Percentiles rank a stretch among this genome's conserved stretches.
These are phyloP conservation scores for Heliocidaris tuberculata DNA, from an alignment of 35 echinoderm and acorn worm species.

Conservation along the genomic window DNA sequence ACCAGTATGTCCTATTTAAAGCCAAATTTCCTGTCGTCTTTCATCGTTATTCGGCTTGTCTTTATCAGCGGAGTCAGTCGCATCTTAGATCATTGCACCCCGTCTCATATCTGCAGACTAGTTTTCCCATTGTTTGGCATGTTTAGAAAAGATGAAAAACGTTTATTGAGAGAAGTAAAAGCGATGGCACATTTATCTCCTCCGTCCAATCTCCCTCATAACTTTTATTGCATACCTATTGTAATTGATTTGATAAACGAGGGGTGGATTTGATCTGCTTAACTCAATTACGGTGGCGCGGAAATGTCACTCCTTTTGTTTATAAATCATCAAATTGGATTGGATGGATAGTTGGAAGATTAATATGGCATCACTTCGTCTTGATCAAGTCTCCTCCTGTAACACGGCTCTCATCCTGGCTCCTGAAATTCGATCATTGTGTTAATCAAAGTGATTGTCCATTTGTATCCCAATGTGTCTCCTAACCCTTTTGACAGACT, in stretches of 20 bases:
- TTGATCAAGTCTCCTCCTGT: neutral
- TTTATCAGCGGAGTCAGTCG: neutral
- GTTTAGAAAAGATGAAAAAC: constrained; percentile 41
- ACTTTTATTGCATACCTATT: constrained; percentile 37
- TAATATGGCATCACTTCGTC: constrained; percentile 42
- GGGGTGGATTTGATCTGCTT: constrained; percentile 22
- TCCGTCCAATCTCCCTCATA: constrained; percentile 2
- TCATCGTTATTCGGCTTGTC: neutral
- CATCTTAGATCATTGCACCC: neutral
- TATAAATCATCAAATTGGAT: constrained; percentile 43
- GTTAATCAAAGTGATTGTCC: constrained; percentile 34
- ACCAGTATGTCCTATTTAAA: too few relatives aligned
- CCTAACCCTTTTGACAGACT: neutral
- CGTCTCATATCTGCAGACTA: neutral
- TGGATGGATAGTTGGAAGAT: constrained; percentile 26
- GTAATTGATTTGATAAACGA: constrained; percentile 40
- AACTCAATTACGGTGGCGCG: constrained; percentile 32
- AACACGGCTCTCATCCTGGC: neutral
- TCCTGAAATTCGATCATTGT: constrained; percentile 37
- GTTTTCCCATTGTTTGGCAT: neutral
- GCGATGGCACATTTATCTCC: constrained; percentile 24
- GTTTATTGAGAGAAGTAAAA: constrained; percentile 19
- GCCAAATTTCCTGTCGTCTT: neutral
- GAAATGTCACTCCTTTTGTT: constrained; percentile 33
- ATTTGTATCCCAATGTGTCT: neutral